Conservation (phyloP, 2,113 vertebrate genomes). For the Ophthalmolycus amberensis region DNA sequence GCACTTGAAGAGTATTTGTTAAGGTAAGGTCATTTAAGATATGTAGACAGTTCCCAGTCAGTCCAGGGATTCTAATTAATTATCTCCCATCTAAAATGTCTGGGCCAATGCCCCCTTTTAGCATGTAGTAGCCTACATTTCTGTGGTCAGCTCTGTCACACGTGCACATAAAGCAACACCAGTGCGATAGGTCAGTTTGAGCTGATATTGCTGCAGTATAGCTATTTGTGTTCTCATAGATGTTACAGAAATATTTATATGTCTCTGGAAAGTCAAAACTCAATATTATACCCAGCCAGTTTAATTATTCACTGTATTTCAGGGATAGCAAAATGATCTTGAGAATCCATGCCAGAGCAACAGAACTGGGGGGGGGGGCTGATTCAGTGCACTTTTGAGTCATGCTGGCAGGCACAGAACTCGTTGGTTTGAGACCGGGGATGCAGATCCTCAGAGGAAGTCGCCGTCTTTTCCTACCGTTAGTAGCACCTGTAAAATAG, state of each 20-base stretch:
- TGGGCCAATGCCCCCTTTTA: background rate
- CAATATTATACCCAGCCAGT: conserved; percentile 66
- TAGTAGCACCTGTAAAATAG: conserved; percentile 62
- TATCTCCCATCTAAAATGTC: background rate
- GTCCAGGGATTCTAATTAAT: conserved; percentile 25
- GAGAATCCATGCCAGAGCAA: conserved; percentile 47
- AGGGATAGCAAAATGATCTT: conserved; percentile 52
- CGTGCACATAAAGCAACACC: conserved; percentile 11
- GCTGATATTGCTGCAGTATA: conserved; percentile 18
- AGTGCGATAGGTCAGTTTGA: conserved; percentile 22
- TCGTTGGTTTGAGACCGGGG: conserved; percentile 28
- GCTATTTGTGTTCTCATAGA: conserved; percentile 57
- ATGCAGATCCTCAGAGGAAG: conserved; percentile 34
- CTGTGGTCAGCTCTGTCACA: conserved; percentile 16
- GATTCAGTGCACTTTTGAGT: conserved; percentile 59
- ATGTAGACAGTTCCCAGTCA: conserved; percentile 4
- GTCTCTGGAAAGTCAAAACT: conserved; percentile 56
- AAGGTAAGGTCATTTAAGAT: conserved; percentile 8
- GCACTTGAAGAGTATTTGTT: conserved; percentile 18
- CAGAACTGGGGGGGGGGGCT: conserved; percentile 24
- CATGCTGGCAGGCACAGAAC: conserved; percentile 51
- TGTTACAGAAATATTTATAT: conserved; percentile 71
- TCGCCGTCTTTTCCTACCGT: conserved; percentile 19
- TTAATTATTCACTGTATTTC: conserved; percentile 67
- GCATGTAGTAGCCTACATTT: background rate